Evolutionary conservation across 1,140 invertebrate genomes (phyloP).

Genomic region (Zaprionus gabonicus): DNA sequence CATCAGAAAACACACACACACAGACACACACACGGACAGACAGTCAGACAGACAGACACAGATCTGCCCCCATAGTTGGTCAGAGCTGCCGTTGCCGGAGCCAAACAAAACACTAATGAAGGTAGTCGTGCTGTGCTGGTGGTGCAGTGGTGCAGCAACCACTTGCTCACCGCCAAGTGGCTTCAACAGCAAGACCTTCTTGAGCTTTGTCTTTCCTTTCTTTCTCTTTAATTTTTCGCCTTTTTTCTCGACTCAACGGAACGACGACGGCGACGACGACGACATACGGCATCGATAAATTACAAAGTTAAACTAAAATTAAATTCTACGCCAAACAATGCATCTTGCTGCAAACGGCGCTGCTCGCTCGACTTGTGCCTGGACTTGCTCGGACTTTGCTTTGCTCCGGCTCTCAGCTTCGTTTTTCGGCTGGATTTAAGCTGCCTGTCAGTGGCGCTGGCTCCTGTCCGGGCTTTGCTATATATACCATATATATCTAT

Average conservation of each 20-base stretch:
- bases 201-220: conserved; percentile 49
- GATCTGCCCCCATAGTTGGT: background rate
- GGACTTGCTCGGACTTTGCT: conserved; percentile 9
- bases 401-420: conserved; percentile 26
- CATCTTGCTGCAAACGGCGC: conserved; percentile 60
- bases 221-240: conserved; percentile 4
- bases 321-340: conserved; percentile 83
- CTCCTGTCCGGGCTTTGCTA: conserved; percentile 52
- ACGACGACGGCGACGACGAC: conserved; percentile 40
- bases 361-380: conserved; percentile 6
- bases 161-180: conserved; percentile 47
- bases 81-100: conserved; percentile 19
- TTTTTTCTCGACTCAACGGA: conserved; percentile 23
- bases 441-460: conserved; percentile 72
- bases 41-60: background rate
- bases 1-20: conserved; percentile 62
- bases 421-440: conserved; percentile 80
- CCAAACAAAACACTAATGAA: conserved; percentile 83
- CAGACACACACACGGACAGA: conserved; percentile 16
- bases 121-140: conserved; percentile 65
- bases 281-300: conserved; percentile 83
- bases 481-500: conserved; percentile 49
- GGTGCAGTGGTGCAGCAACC: conserved; percentile 44
- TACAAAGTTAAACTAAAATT: conserved; percentile 84
- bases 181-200: conserved; percentile 40